Evolutionary conservation across 2,888 invertebrate species (phyloP).

Genomic region (Cryptocheilus praepositus): DNA sequence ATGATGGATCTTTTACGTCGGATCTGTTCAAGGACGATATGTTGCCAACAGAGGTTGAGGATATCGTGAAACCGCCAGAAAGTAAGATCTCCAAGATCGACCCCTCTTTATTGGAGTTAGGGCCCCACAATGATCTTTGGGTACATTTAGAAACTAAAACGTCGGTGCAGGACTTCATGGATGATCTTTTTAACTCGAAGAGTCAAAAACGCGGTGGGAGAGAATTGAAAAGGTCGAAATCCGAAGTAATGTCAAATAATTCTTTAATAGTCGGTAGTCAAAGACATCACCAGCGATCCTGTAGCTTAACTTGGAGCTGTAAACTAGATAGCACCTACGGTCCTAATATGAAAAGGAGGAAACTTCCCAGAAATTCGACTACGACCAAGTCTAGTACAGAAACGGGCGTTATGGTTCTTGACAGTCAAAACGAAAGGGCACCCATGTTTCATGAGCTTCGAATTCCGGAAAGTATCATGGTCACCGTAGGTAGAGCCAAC

Average conservation of each 20-base stretch:
- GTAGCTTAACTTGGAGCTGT: conserved; percentile 83
- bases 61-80: conserved; percentile 61
- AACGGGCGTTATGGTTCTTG: conserved; percentile 64
- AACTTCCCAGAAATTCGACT: conserved; percentile 75
- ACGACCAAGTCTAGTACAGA: conserved; percentile 53
- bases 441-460: conserved; percentile 71
- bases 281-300: conserved; percentile 79
- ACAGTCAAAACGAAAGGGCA: conserved; percentile 60
- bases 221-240: conserved; percentile 81
- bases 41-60: conserved; percentile 63
- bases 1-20: conserved; percentile 76
- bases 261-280: conserved; percentile 76
- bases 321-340: conserved; percentile 81
- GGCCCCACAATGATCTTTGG: conserved; percentile 68
- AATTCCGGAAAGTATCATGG: conserved; percentile 75
- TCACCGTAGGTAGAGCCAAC: conserved; percentile 69
- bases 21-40: conserved; percentile 73
- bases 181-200: conserved; percentile 78
- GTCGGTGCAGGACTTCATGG: conserved; percentile 77
- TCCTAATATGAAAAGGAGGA: conserved; percentile 82
- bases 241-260: conserved; percentile 77
- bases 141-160: conserved; percentile 76
- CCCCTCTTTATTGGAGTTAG: conserved; percentile 63
- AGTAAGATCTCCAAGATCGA: conserved; percentile 59
- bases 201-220: conserved; percentile 72